Evolutionary conservation across 2,113 vertebrate species (phyloP).

Genomic region (Corythoichthys intestinalis): DNA sequence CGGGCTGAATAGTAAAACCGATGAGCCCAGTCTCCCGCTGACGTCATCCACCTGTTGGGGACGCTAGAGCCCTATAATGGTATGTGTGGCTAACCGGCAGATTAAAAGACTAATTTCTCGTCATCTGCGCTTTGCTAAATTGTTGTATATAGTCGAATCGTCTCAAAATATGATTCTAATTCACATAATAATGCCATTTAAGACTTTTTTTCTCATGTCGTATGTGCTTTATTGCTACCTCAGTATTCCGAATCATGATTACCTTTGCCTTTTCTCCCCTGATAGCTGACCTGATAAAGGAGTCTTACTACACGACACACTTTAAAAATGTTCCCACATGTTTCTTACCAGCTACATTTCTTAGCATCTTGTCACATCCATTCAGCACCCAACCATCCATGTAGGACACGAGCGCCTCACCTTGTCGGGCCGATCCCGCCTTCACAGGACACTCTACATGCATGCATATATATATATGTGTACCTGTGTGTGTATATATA

Average conservation of each 20-base stretch:
- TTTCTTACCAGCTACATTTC: background rate
- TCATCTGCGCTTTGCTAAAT: too few species aligned
- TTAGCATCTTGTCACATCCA: constrained; percentile 1
- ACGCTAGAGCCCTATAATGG: too few species aligned
- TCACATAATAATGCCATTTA: too few species aligned
- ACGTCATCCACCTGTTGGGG: too few species aligned
- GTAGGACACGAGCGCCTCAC: constrained; percentile 32
- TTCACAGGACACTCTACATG: constrained; percentile 5
- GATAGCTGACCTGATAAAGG: background rate
- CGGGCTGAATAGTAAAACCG: too few species aligned
- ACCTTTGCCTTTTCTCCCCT: background rate
- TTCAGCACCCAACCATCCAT: constrained; percentile 17
- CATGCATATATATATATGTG: constrained; percentile 11
- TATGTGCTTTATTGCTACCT: too few species aligned
- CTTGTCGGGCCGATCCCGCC: constrained; percentile 20
- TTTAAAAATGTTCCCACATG: constrained; percentile 12
- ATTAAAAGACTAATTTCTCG: too few species aligned
- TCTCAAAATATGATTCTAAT: too few species aligned
- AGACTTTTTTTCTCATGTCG: too few species aligned
- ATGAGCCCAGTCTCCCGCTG: too few species aligned
- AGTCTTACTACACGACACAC: background rate
- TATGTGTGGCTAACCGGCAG: too few species aligned
- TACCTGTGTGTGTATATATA: constrained; percentile 3
- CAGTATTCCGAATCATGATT: background rate
- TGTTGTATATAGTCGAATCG: too few species aligned